These are phyloP conservation scores for Amphipoea oculea DNA, from an alignment of 2,888 invertebrate genomes.

Conservation along the genomic window DNA sequence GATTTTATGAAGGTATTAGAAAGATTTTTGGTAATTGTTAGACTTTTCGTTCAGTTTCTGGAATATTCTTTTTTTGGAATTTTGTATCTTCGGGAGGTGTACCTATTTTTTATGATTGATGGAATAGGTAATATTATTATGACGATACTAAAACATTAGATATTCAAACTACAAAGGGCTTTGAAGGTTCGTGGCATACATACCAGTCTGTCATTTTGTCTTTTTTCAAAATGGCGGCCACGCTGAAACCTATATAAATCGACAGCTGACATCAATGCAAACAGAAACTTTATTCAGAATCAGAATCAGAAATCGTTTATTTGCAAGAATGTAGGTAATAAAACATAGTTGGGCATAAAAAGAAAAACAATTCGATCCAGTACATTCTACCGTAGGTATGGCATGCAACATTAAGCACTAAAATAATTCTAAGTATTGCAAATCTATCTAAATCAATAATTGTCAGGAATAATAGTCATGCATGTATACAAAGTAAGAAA, in stretches of 20 bases:
- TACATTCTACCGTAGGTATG: no score
- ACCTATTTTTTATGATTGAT: neutral
- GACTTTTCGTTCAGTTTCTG: neutral
- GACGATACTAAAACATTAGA: neutral
- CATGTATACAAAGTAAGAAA: no score
- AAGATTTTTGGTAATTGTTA: no score
- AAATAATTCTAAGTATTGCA: no score
- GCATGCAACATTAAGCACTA: no score
- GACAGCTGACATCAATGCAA: neutral
- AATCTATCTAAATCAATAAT: no score
- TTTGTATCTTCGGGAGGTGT: neutral
- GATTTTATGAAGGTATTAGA: conserved; percentile 61
- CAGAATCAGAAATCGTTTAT: no score
- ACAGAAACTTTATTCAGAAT: neutral
- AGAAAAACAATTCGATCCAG: no score
- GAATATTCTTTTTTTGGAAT: neutral
- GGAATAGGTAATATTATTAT: neutral
- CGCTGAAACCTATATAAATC: neutral
- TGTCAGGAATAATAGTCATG: no score
- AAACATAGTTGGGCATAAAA: no score
- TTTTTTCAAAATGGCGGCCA: neutral
- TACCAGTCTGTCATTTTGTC: neutral
- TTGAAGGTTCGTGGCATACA: neutral
- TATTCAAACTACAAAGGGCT: neutral
- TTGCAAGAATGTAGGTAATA: no score